Percentiles rank a stretch among this genome's conserved stretches.
phyloP scores from a whole-genome alignment of 2,797 vertebrate genomes.

The Fundulus diaphanus region DNA sequence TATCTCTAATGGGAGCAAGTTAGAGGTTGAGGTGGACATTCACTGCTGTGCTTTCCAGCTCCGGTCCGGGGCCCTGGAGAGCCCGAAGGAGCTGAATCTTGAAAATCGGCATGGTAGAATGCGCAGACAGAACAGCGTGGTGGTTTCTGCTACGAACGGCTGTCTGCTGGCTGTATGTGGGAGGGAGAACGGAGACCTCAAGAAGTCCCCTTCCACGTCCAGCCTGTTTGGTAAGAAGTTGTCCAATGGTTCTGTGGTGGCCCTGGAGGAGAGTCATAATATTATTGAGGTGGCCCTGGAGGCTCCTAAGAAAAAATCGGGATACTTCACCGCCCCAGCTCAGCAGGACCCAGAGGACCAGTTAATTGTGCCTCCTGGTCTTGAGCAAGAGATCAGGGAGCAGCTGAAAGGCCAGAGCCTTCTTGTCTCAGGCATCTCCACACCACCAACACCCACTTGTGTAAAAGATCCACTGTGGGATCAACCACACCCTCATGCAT shows the following conservation, averaged over 20 bases:
- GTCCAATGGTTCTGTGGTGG: constrained; percentile 95
- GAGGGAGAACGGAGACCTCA: constrained; percentile 89
- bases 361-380: constrained; percentile 90
- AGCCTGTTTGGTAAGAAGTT: constrained; percentile 95
- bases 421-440: constrained; percentile 71
- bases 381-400: constrained; percentile 94
- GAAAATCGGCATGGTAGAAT: constrained; percentile 79
- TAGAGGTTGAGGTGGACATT: constrained; percentile 97
- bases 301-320: constrained; percentile 95
- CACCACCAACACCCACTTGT: constrained; percentile 65
- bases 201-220: constrained; percentile 91
- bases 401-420: constrained; percentile 87
- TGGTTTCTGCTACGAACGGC: constrained; percentile 85
- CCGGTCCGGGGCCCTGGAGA: constrained; percentile 75
- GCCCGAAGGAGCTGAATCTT: constrained; percentile 63
- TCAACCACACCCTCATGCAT: constrained; percentile 71
- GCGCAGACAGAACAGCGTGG: constrained; percentile 89
- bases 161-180: constrained; percentile 84
- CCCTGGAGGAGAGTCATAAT: constrained; percentile 93
- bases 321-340: constrained; percentile 94
- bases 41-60: constrained; percentile 93
- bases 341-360: constrained; percentile 97
- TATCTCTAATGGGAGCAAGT: constrained; percentile 92
- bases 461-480: constrained; percentile 81
- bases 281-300: constrained; percentile 96